phyloP scores from a whole-genome alignment of 2,113 vertebrate genomes.

The Ameiurus melas region DNA sequence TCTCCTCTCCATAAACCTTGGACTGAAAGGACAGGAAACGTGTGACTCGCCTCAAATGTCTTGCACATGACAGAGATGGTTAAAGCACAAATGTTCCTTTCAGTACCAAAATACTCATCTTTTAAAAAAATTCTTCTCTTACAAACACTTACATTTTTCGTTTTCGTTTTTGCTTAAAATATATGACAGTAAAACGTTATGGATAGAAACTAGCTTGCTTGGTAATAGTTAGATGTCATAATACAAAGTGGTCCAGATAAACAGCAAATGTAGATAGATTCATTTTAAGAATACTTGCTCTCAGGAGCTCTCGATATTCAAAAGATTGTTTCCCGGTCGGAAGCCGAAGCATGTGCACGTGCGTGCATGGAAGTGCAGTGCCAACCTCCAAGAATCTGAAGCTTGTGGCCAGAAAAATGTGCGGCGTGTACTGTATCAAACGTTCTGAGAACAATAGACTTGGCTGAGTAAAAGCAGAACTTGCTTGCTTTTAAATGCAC shows the following conservation, averaged over 20 bases:
- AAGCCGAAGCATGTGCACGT: neutral
- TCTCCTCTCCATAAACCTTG: neutral
- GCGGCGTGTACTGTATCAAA: neutral
- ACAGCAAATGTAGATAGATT: no score
- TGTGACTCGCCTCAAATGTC: neutral
- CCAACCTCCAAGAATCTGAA: neutral
- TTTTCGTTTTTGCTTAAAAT: neutral
- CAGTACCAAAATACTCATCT: neutral
- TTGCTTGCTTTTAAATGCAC: neutral
- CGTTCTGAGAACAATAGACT: neutral
- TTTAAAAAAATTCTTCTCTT: no score
- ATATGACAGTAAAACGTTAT: neutral
- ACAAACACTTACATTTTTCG: neutral
- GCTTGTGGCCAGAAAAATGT: neutral
- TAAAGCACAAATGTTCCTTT: neutral
- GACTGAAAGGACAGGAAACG: neutral
- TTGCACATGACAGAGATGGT: neutral
- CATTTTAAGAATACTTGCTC: no score
- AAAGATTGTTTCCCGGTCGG: neutral
- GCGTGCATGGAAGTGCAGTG: no score
- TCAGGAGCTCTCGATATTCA: neutral
- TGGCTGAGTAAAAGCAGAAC: neutral
- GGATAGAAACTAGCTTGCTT: neutral
- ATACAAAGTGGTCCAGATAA: neutral
- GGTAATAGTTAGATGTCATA: neutral